Percentiles rank a stretch among this genome's conserved stretches.
Conservation (phyloP, 2,797 vertebrate genomes). For the Diplodus sargus region DNA sequence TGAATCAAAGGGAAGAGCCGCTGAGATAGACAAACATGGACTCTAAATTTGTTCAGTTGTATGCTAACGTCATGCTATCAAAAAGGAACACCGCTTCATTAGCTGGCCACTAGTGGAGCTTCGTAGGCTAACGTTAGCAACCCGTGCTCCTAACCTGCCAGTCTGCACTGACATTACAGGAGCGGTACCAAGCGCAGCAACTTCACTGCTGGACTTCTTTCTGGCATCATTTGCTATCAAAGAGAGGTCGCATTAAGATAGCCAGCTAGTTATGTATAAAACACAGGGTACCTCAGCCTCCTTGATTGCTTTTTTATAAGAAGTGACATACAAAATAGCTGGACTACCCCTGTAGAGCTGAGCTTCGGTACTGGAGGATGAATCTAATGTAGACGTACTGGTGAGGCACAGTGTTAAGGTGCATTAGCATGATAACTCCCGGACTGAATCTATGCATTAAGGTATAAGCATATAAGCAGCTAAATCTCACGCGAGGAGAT, state of each 20-base stretch:
- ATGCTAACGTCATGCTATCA: no score
- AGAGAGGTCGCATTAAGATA: no score
- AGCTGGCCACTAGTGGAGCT: no score
- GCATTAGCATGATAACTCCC: slow-evolving; percentile 13
- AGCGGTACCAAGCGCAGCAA: no score
- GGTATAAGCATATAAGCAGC: slow-evolving; percentile 17
- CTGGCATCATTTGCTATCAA: no score
- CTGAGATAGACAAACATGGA: no score
- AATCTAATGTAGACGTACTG: background rate
- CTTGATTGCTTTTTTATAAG: background rate
- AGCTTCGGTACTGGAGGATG: background rate
- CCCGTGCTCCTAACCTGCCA: no score
- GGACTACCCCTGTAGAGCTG: background rate
- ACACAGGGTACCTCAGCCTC: background rate
- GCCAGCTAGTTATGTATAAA: background rate
- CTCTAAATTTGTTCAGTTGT: no score
- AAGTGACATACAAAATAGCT: background rate
- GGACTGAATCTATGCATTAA: slow-evolving; percentile 16
- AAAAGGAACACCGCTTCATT: no score
- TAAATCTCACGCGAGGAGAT: slow-evolving; percentile 18
- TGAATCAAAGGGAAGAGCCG: background rate
- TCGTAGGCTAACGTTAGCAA: no score
- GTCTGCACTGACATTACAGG: no score
- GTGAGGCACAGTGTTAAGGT: slow-evolving; percentile 5
- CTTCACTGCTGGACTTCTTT: no score